These are phyloP conservation scores for Tamandua tetradactyla DNA, from an alignment of 2,797 vertebrate genomes.

Conservation along the genomic window DNA sequence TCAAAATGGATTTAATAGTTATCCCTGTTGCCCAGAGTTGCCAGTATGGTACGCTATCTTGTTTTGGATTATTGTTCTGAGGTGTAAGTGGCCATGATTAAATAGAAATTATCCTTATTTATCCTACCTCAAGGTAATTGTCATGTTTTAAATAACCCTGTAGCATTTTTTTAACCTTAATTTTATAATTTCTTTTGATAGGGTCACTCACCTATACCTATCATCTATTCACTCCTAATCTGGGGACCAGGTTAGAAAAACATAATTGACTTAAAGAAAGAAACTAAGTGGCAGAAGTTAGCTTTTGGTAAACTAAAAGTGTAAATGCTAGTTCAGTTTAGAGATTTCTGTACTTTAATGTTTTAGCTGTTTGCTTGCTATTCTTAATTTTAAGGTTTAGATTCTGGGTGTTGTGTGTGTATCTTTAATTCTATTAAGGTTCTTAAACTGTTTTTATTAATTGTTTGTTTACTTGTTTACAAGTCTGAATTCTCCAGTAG, in stretches of 20 bases:
- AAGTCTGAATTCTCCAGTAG: not conserved
- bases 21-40: not conserved
- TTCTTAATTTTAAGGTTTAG: constrained; percentile 1
- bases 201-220: not conserved
- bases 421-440: not conserved
- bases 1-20: not conserved
- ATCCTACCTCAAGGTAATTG: not conserved
- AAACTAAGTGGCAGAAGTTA: not conserved
- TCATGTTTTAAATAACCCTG: not conserved
- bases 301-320: not conserved
- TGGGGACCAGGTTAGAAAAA: not conserved
- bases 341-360: constrained; percentile 15
- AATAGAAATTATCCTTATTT: not conserved
- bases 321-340: constrained; percentile 8
- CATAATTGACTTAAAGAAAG: not conserved
- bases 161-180: not conserved
- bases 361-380: not conserved
- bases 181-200: not conserved
- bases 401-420: not conserved
- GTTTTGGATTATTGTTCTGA: not conserved
- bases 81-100: not conserved
- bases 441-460: not conserved
- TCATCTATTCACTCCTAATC: not conserved
- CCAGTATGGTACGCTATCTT: not conserved
- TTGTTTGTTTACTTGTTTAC: not conserved